Conservation (phyloP, 2,888 invertebrate species). For the Branchipolynoe longqiensis region DNA sequence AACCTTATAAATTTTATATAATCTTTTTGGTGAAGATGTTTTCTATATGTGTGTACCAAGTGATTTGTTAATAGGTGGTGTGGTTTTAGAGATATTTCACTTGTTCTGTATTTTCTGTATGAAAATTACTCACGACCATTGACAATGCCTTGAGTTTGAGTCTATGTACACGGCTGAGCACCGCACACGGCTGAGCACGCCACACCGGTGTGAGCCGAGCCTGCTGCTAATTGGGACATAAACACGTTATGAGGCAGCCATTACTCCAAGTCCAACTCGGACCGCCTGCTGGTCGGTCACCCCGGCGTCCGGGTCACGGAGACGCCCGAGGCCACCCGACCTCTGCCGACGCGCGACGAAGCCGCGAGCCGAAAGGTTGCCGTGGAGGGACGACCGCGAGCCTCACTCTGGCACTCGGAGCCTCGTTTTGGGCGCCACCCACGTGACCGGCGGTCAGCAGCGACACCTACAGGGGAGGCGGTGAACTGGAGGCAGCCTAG, state of each 20-base stretch:
- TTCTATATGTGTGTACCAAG: too few relatives aligned
- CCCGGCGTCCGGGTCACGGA: slow-evolving; percentile 7
- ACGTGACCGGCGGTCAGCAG: background rate
- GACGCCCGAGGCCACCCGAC: slow-evolving; percentile 13
- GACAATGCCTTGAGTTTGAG: too few relatives aligned
- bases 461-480: too few relatives aligned
- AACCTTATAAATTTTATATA: too few relatives aligned
- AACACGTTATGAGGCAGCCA: slow-evolving; percentile 1
- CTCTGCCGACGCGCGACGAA: slow-evolving; percentile 24
- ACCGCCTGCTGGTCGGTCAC: slow-evolving; percentile 6
- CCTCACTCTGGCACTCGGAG: slow-evolving; percentile 7
- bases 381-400: slow-evolving; percentile 28
- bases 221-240: slow-evolving; percentile 13
- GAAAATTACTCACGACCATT: too few relatives aligned
- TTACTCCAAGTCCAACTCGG: background rate
- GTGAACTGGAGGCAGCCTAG: too few relatives aligned
- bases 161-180: too few relatives aligned
- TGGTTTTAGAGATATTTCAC: too few relatives aligned
- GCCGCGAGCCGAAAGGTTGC: slow-evolving; percentile 39
- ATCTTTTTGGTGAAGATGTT: too few relatives aligned
- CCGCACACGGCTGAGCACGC: too few relatives aligned
- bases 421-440: slow-evolving; percentile 43
- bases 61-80: too few relatives aligned
- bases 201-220: background rate
- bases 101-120: too few relatives aligned